phyloP scores from a whole-genome alignment of 2,113 vertebrate genomes.

The Ciconia boyciana region DNA sequence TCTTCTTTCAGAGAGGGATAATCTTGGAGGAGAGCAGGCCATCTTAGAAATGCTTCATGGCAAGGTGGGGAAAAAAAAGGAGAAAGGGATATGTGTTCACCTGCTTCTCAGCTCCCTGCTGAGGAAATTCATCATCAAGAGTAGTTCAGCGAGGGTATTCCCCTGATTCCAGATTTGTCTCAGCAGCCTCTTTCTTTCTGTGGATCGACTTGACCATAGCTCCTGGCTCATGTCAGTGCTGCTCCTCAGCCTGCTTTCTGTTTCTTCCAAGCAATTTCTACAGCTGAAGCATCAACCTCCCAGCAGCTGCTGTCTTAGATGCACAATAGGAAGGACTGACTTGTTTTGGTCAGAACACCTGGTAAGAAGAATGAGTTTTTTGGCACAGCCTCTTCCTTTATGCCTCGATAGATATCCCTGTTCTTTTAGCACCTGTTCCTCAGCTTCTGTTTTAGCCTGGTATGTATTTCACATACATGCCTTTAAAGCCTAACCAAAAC shows the following conservation, averaged over 20 bases:
- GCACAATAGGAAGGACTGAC: neutral
- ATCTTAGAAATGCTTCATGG: neutral
- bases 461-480: neutral
- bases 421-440: neutral
- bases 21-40: neutral
- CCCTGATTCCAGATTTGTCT: neutral
- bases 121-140: neutral
- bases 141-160: neutral
- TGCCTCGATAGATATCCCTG: neutral
- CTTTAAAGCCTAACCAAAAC: neutral
- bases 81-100: neutral
- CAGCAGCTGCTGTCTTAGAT: neutral
- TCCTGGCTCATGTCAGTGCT: neutral
- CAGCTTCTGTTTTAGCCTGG: neutral
- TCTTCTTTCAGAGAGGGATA: neutral
- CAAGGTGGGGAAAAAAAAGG: neutral
- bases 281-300: neutral
- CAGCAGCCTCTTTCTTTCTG: neutral
- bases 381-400: neutral
- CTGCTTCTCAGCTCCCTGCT: neutral
- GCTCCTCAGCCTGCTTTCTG: neutral
- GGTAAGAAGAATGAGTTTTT: neutral
- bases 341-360: neutral
- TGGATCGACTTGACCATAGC: neutral
- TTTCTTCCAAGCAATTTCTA: neutral